phyloP scores from a whole-genome alignment of 1,140 invertebrate species.

The Drosophila tsacasi region DNA sequence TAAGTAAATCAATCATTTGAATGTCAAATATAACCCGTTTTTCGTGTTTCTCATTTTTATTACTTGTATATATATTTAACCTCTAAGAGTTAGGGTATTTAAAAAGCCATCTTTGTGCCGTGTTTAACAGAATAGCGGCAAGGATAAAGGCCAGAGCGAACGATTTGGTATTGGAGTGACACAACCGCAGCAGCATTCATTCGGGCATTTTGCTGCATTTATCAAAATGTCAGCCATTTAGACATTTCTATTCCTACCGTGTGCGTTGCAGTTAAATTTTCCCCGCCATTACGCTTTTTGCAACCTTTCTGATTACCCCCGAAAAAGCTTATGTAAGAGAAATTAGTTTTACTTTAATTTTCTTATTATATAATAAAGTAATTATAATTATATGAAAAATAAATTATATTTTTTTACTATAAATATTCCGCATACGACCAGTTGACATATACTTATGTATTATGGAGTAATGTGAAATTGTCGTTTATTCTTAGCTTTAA shows the following conservation, averaged over 20 bases:
- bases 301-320: constrained; percentile 1
- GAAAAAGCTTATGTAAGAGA: background rate
- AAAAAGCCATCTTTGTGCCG: background rate
- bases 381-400: too few relatives aligned
- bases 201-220: constrained; percentile 72
- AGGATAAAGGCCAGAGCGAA: constrained; percentile 5
- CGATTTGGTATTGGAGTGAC: constrained; percentile 45
- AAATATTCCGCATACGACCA: too few relatives aligned
- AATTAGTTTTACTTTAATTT: too few relatives aligned
- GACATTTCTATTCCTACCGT: constrained; percentile 71
- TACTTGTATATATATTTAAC: background rate
- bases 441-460: background rate
- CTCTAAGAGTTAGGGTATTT: background rate
- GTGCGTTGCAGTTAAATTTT: constrained; percentile 14
- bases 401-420: too few relatives aligned
- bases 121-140: background rate
- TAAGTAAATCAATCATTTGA: background rate
- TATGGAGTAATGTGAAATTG: background rate
- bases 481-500: background rate
- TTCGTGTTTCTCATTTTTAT: too few relatives aligned
- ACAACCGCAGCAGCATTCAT: constrained; percentile 46
- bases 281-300: background rate
- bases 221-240: constrained; percentile 77
- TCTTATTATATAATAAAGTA: too few relatives aligned
- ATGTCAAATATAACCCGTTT: background rate